Conservation (phyloP, 2,888 invertebrate genomes). For the Andrena trimmerana region DNA sequence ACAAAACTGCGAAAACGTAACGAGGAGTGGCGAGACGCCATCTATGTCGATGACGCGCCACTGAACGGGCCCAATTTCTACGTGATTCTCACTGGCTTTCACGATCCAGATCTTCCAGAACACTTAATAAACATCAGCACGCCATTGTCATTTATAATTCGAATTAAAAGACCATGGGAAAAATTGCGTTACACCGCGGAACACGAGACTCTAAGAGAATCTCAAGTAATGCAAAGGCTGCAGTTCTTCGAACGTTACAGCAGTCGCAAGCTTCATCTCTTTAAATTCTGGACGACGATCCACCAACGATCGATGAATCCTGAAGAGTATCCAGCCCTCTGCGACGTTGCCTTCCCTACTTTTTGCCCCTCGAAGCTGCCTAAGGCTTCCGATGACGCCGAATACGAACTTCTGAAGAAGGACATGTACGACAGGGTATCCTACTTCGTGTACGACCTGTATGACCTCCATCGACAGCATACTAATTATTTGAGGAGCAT, state of each 20-base stretch:
- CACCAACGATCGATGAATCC: conserved; percentile 62
- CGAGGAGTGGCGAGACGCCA: conserved; percentile 87
- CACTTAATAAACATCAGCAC: conserved; percentile 75
- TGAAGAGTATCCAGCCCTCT: conserved; percentile 76
- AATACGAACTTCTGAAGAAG: conserved; percentile 45
- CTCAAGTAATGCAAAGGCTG: not conserved
- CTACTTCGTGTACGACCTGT: conserved; percentile 86
- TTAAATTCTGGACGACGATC: conserved; percentile 74
- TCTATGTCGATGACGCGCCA: conserved; percentile 87
- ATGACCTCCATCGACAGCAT: conserved; percentile 86
- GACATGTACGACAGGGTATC: conserved; percentile 86
- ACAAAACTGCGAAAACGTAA: conserved; percentile 86
- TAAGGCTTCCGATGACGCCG: not conserved
- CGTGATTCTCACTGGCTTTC: conserved; percentile 86
- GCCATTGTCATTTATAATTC: conserved; percentile 76
- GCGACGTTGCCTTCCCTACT: conserved; percentile 65
- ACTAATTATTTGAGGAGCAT: conserved; percentile 85
- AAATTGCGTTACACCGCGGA: not conserved
- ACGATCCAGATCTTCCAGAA: conserved; percentile 72
- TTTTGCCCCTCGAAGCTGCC: conserved; percentile 64
- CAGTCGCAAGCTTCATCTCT: conserved; percentile 13
- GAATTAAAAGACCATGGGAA: conserved; percentile 70
- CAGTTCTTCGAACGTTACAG: not conserved
- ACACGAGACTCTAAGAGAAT: not conserved
- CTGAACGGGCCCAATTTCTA: conserved; percentile 87